These are phyloP conservation scores for Thunnus maccoyii DNA, from an alignment of 2,113 vertebrate genomes.

Conservation along the genomic window DNA sequence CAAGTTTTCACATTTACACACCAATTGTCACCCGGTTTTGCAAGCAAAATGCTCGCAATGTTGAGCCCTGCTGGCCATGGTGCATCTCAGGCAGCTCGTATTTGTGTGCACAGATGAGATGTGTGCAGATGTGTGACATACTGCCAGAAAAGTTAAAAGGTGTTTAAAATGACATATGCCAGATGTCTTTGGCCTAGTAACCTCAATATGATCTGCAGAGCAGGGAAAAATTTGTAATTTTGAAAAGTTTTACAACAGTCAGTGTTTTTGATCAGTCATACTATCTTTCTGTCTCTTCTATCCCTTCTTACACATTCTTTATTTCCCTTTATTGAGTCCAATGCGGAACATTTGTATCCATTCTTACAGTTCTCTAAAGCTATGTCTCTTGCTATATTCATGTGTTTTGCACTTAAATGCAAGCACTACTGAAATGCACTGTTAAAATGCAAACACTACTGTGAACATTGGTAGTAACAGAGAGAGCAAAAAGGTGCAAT, in stretches of 20 bases:
- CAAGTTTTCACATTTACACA: too few relatives aligned
- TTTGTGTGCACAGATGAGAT: conserved; percentile 14
- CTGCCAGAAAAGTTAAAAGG: conserved; percentile 7
- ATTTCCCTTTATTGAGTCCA: not conserved
- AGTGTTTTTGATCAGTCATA: conserved; percentile 9
- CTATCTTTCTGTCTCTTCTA: not conserved
- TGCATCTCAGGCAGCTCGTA: conserved; percentile 4
- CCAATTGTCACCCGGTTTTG: too few relatives aligned
- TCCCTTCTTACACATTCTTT: not conserved
- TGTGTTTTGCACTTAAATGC: too few relatives aligned
- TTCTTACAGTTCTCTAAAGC: too few relatives aligned
- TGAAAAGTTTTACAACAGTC: not conserved
- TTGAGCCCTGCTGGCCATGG: too few relatives aligned
- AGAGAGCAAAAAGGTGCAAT: too few relatives aligned
- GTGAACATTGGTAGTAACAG: too few relatives aligned
- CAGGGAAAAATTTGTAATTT: not conserved
- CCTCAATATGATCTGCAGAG: conserved; percentile 26
- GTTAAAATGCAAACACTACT: too few relatives aligned
- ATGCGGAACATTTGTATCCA: too few relatives aligned
- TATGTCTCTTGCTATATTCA: too few relatives aligned
- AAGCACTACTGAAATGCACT: too few relatives aligned
- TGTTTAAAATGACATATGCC: conserved; percentile 31
- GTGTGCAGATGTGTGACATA: conserved; percentile 15
- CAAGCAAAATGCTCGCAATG: too few relatives aligned
- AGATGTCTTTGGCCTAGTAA: conserved; percentile 32